phyloP scores from a whole-genome alignment of 2,797 vertebrate genomes.

The Momotus momota region DNA sequence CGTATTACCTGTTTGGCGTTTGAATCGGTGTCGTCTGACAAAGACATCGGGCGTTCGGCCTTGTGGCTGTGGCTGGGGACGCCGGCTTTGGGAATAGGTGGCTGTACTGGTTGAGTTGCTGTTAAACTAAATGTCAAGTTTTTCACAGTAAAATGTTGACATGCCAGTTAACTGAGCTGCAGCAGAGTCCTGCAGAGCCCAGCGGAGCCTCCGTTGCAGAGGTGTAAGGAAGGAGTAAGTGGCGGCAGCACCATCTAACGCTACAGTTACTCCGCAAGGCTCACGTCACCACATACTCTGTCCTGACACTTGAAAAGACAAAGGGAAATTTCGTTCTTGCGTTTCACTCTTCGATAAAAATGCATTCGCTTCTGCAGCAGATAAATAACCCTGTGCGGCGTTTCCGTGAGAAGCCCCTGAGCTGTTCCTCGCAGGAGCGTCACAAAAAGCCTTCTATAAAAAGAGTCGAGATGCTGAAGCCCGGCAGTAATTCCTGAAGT shows the following conservation, averaged over 20 bases:
- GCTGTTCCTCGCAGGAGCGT: not conserved
- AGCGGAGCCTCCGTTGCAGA: accelerated
- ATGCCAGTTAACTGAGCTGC: not conserved
- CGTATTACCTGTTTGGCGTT: not conserved
- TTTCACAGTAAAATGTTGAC: not conserved
- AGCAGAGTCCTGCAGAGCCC: not conserved
- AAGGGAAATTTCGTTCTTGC: not conserved
- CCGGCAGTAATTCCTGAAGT: not conserved
- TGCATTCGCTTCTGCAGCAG: not conserved
- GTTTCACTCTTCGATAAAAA: not conserved
- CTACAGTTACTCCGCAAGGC: no score
- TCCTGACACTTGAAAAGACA: not conserved
- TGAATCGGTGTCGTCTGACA: not conserved
- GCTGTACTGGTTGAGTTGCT: not conserved
- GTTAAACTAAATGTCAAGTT: not conserved
- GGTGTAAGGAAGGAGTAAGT: not conserved
- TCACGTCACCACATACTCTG: not conserved
- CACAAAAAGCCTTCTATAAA: not conserved
- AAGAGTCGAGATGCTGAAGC: not conserved
- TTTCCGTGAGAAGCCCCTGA: not conserved
- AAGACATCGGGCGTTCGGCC: not conserved
- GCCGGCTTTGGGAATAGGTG: not conserved
- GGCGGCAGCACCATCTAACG: not conserved
- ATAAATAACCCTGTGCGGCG: not conserved
- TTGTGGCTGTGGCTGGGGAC: not conserved